A percentile compares a stretch with the other conserved stretches of the same genome.
Evolutionary conservation across 2,888 invertebrate genomes (phyloP).

Genomic region (Drosophila nr. perissopoda): DNA sequence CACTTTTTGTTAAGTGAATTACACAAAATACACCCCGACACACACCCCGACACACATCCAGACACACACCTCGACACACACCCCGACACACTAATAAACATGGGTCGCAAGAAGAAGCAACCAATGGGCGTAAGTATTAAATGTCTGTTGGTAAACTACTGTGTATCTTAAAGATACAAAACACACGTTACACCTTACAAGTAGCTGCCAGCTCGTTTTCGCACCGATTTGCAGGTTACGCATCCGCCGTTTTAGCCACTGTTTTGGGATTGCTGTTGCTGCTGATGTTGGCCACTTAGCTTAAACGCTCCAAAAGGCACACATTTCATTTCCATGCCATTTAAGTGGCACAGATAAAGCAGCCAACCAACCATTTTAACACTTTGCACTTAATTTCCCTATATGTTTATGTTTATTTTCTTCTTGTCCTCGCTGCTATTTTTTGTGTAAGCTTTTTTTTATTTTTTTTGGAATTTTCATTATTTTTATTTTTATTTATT

Average conservation of each 20-base stretch:
- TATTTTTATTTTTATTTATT: constrained; percentile 56
- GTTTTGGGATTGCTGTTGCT: neutral
- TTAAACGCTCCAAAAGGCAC: constrained; percentile 55
- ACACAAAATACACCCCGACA: constrained; percentile 15
- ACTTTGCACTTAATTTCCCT: constrained; percentile 77
- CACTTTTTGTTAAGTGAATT: constrained; percentile 61
- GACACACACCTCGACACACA: constrained; percentile 4
- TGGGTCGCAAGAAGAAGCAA: constrained; percentile 69
- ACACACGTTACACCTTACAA: constrained; percentile 11
- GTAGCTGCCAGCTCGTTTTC: constrained; percentile 38
- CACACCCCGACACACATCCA: neutral
- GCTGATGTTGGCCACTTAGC: constrained; percentile 30
- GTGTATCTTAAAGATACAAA: constrained; percentile 27
- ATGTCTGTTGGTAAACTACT: constrained; percentile 43
- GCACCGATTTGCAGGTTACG: constrained; percentile 24
- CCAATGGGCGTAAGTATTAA: constrained; percentile 70
- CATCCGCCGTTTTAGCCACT: constrained; percentile 29
- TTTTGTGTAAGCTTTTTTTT: neutral
- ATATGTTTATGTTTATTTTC: constrained; percentile 65
- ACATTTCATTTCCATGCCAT: constrained; percentile 63
- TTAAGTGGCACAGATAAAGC: constrained; percentile 56
- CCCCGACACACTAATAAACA: constrained; percentile 19
- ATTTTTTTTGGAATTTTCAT: constrained; percentile 10
- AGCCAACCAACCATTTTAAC: constrained; percentile 38
- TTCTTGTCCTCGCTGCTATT: constrained; percentile 12